Conservation (phyloP, 1,140 invertebrate genomes). For the Portunus trituberculatus region DNA sequence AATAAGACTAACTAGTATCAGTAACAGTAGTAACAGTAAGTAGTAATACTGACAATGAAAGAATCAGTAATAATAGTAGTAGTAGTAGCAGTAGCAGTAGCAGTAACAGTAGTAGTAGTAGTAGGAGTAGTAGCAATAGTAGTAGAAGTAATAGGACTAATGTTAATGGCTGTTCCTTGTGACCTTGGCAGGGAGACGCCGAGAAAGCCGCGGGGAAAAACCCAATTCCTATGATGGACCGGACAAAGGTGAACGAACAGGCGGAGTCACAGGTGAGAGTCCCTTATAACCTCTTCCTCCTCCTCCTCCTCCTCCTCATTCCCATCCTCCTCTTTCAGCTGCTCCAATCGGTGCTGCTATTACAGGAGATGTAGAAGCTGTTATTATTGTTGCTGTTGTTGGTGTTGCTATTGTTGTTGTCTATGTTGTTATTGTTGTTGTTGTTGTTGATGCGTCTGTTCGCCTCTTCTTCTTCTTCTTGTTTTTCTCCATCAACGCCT, state of each 20-base stretch:
- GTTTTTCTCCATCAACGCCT: no score
- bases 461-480: background rate
- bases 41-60: no score
- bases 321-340: no score
- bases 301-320: background rate
- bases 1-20: no score
- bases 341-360: no score
- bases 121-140: background rate
- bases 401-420: background rate
- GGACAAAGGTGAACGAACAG: constrained; percentile 87
- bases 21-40: no score
- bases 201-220: constrained; percentile 86
- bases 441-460: background rate
- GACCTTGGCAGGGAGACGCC: constrained; percentile 84
- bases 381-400: no score
- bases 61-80: no score
- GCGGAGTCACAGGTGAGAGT: constrained; percentile 86
- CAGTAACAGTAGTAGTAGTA: background rate
- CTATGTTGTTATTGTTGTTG: background rate
- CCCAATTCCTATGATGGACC: constrained; percentile 92
- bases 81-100: no score
- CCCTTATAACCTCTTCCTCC: no score
- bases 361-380: no score
- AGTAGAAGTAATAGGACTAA: background rate
- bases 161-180: background rate